Evolutionary conservation across 2,888 invertebrate species (phyloP).

Genomic region (Quadroppia sp.): DNA sequence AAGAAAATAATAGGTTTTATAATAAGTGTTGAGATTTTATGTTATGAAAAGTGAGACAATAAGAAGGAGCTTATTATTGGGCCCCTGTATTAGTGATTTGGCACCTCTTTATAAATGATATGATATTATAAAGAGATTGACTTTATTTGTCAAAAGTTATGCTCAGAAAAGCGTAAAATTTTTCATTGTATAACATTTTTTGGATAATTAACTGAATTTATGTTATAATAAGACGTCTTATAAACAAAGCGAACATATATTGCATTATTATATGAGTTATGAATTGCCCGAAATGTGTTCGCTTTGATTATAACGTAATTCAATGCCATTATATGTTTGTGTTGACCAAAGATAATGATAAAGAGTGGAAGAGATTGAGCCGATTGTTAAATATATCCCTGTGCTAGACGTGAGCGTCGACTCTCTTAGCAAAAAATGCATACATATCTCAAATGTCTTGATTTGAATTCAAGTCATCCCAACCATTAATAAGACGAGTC

Average conservation of each 20-base stretch:
- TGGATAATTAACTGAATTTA: neutral
- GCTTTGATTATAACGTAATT: neutral
- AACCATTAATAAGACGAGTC: neutral
- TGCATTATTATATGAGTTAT: too few species aligned
- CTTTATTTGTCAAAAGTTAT: neutral
- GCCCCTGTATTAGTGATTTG: neutral
- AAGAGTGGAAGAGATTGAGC: neutral
- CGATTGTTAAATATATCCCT: neutral
- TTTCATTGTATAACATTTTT: slow-evolving; percentile 21
- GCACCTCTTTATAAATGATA: slow-evolving; percentile 20
- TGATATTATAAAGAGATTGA: neutral
- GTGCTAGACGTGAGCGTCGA: neutral
- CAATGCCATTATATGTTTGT: neutral
- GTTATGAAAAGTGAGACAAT: neutral
- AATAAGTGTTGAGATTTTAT: neutral
- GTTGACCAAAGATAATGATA: slow-evolving; percentile 20
- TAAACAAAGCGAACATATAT: too few species aligned
- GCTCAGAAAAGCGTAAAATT: slow-evolving; percentile 8
- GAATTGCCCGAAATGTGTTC: too few species aligned
- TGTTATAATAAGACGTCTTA: neutral
- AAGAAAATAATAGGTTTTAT: neutral
- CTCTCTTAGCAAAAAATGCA: neutral
- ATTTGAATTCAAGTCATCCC: slow-evolving; percentile 1
- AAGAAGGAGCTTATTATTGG: neutral
- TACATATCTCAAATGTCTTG: slow-evolving; percentile 3